Percentiles rank a stretch among this genome's conserved stretches.
phyloP scores from a whole-genome alignment of 2,113 vertebrate genomes.

The Rana temporaria region DNA sequence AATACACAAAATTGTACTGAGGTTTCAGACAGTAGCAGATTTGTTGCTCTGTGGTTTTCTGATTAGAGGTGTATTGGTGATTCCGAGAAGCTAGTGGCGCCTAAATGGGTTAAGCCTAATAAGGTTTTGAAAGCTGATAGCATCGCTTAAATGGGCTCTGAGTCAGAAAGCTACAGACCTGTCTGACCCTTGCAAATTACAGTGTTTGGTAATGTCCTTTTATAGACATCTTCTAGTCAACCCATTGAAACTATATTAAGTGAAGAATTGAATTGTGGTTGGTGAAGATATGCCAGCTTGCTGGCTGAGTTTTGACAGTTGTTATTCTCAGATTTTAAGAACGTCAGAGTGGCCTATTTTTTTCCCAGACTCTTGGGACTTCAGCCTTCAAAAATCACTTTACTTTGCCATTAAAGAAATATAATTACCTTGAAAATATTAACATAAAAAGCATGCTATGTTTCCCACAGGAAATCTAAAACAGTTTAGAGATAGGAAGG shows the following conservation, averaged over 20 bases:
- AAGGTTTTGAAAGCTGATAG: conserved; percentile 89
- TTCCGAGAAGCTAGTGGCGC: conserved; percentile 88
- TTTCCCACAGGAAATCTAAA: conserved; percentile 66
- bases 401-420: conserved; percentile 65
- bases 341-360: conserved; percentile 59
- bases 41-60: conserved; percentile 83
- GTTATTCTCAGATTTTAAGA: conserved; percentile 57
- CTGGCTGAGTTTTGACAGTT: conserved; percentile 63
- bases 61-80: conserved; percentile 76
- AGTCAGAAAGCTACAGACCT: conserved; percentile 71
- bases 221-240: conserved; percentile 72
- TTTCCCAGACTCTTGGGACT: conserved; percentile 58
- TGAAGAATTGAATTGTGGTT: conserved; percentile 76
- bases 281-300: conserved; percentile 62
- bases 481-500: conserved; percentile 65
- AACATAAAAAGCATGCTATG: conserved; percentile 63
- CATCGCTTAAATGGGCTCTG: conserved; percentile 74
- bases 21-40: conserved; percentile 83
- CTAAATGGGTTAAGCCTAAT: conserved; percentile 86
- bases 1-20: conserved; percentile 85
- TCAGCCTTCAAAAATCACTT: conserved; percentile 64
- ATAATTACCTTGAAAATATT: conserved; percentile 69
- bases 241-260: conserved; percentile 75
- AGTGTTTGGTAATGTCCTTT: conserved; percentile 75
- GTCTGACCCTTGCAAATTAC: conserved; percentile 73